A percentile compares a stretch with the other conserved stretches of the same genome.
Conservation (phyloP, 1,140 invertebrate genomes). For the Drosophila ironensis region DNA sequence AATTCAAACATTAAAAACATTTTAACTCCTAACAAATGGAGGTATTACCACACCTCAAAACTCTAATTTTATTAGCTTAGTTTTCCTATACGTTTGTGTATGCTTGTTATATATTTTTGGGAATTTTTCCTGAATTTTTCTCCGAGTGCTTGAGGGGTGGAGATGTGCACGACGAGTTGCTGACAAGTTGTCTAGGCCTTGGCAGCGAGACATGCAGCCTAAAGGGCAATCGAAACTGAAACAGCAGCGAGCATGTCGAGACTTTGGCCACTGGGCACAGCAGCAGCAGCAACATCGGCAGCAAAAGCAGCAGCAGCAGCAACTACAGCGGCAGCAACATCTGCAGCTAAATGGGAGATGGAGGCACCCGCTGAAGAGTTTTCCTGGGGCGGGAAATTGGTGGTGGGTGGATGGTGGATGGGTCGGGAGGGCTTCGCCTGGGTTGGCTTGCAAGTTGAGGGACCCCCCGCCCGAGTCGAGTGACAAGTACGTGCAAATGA, state of each 20-base stretch:
- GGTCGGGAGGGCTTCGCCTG: no score
- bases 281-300: constrained; percentile 11
- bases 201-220: constrained; percentile 14
- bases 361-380: constrained; percentile 15
- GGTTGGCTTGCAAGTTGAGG: not conserved
- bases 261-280: not conserved
- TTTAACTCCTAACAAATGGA: no score
- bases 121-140: no score
- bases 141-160: not conserved
- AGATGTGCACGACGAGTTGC: constrained; percentile 1
- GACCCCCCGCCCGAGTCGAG: constrained; percentile 18
- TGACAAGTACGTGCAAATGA: constrained; percentile 80
- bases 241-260: constrained; percentile 12
- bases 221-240: constrained; percentile 41
- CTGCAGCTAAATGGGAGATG: constrained; percentile 15
- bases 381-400: not conserved
- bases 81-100: no score
- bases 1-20: no score
- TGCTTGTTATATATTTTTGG: no score
- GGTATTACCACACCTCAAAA: no score
- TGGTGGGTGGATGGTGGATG: not conserved
- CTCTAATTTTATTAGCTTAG: no score
- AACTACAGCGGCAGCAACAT: constrained; percentile 10
- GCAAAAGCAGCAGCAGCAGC: constrained; percentile 8
- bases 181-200: constrained; percentile 48